These are phyloP conservation scores for Baryphthengus martii DNA, from an alignment of 2,113 vertebrate species.

Conservation along the genomic window DNA sequence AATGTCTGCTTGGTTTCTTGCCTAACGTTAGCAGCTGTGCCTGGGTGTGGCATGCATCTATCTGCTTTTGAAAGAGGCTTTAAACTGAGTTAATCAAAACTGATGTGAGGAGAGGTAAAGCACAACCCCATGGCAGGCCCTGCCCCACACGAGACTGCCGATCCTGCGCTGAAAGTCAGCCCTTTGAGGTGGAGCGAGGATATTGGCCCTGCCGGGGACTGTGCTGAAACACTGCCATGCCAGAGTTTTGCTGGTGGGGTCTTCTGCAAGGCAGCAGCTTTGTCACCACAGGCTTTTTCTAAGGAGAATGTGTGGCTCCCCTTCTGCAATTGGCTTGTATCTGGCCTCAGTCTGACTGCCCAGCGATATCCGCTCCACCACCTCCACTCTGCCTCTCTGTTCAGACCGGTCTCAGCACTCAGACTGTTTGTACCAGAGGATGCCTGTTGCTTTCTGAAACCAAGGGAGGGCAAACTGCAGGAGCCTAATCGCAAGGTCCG, in stretches of 20 bases:
- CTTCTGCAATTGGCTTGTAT: not conserved
- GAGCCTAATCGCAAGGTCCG: not conserved
- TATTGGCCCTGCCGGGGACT: not conserved
- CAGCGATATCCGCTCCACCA: rapidly evolving
- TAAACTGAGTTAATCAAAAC: not conserved
- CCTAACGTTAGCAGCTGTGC: not conserved
- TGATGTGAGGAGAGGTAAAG: not conserved
- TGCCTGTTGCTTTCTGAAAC: not conserved
- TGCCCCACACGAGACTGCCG: rapidly evolving
- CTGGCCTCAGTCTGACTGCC: not conserved
- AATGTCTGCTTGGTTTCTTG: conserved; percentile 11
- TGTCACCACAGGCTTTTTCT: rapidly evolving
- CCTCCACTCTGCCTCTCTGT: rapidly evolving
- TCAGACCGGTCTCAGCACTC: not conserved
- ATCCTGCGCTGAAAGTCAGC: rapidly evolving
- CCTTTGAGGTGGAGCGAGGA: not conserved
- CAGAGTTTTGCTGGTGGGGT: not conserved
- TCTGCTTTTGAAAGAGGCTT: not conserved
- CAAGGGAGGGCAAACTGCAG: not conserved
- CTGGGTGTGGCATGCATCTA: not conserved
- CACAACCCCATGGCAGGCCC: not conserved
- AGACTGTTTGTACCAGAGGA: not conserved
- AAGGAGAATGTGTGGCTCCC: not conserved
- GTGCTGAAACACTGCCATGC: rapidly evolving
- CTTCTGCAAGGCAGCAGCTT: not conserved